phyloP scores from a whole-genome alignment of 2,888 invertebrate species.

The Agrochola litura region DNA sequence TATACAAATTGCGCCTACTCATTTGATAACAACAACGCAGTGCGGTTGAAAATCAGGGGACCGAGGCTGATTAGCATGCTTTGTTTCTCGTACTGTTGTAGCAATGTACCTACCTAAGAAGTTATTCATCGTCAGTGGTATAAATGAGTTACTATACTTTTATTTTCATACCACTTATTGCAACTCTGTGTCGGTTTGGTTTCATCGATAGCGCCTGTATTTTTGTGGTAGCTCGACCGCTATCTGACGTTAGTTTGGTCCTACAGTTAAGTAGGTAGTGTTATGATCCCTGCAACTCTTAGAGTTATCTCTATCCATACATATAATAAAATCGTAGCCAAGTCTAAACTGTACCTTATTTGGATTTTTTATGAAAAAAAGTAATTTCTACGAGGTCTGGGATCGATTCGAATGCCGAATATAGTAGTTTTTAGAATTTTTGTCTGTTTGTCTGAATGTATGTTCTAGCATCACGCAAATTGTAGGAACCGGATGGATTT shows the following conservation, averaged over 20 bases:
- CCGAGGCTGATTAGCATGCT: neutral
- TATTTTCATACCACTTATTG: neutral
- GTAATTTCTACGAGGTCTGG: too few relatives aligned
- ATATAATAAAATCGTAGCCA: too few relatives aligned
- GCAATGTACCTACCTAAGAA: neutral
- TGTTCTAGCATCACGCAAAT: too few relatives aligned
- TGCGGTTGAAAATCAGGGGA: neutral
- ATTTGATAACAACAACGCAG: constrained; percentile 4
- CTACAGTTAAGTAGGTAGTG: neutral
- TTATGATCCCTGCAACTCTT: neutral
- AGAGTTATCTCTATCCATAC: too few relatives aligned
- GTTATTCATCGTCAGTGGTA: neutral
- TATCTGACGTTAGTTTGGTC: neutral
- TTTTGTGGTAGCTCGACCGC: neutral
- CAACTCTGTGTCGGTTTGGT: neutral
- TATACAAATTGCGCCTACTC: constrained; percentile 21
- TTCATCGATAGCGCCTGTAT: constrained; percentile 11
- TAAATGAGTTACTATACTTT: neutral
- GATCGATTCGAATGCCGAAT: too few relatives aligned
- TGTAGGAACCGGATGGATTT: too few relatives aligned
- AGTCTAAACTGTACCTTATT: too few relatives aligned
- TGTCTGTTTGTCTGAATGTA: too few relatives aligned
- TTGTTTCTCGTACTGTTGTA: constrained; percentile 2
- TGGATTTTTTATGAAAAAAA: too few relatives aligned
- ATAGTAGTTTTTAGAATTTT: too few relatives aligned